Evolutionary conservation across 2,888 invertebrate species (phyloP).

Genomic region (Phyllotreta cruciferae): DNA sequence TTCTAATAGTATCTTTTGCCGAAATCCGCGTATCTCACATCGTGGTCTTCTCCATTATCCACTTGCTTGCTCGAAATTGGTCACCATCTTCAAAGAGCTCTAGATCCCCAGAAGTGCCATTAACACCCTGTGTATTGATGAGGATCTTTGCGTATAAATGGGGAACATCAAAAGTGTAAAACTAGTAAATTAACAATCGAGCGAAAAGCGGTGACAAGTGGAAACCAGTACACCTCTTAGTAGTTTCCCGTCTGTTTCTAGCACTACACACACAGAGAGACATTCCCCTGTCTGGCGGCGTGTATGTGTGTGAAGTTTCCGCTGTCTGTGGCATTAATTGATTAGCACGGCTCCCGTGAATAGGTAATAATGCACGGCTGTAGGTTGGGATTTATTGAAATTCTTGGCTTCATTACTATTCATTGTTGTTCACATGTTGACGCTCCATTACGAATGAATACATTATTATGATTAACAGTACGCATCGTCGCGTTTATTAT

Average conservation of each 20-base stretch:
- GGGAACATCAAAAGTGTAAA: neutral
- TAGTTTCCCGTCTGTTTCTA: slow-evolving; percentile 35
- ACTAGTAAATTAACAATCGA: slow-evolving; percentile 32
- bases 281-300: slow-evolving; percentile 26
- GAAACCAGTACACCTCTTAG: slow-evolving; percentile 31
- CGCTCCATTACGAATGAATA: slow-evolving; percentile 31
- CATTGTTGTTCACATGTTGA: slow-evolving; percentile 38
- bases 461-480: slow-evolving; percentile 27
- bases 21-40: no score
- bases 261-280: slow-evolving; percentile 27
- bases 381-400: slow-evolving; percentile 39
- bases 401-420: slow-evolving; percentile 38
- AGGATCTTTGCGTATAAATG: no score
- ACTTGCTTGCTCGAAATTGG: no score
- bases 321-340: slow-evolving; percentile 37
- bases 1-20: no score
- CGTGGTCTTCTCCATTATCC: no score
- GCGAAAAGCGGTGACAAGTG: slow-evolving; percentile 28
- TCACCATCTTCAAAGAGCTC: no score
- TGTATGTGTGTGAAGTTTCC: slow-evolving; percentile 33
- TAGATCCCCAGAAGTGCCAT: no score
- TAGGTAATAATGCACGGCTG: slow-evolving; percentile 35
- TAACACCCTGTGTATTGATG: no score
- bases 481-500: slow-evolving; percentile 25
- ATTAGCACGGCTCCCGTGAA: slow-evolving; percentile 35